phyloP scores from a whole-genome alignment of 1,140 invertebrate species.

The Pseudomyrmex gracilis region DNA sequence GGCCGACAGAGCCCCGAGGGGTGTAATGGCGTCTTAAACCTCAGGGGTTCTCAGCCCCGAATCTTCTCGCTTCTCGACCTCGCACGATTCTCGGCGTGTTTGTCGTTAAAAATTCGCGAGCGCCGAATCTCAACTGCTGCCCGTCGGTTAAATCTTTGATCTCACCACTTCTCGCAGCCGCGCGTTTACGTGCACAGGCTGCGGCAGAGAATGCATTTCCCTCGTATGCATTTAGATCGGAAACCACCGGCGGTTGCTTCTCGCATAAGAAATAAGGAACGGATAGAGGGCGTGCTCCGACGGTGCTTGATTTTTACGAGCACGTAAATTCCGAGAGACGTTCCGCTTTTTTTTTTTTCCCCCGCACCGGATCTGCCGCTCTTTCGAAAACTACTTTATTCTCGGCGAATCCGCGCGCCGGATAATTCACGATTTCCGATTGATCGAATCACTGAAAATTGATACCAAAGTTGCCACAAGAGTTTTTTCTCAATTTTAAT shows the following conservation, averaged over 20 bases:
- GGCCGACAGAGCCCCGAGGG: constrained; percentile 79
- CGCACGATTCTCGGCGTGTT: background rate
- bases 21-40: constrained; percentile 86
- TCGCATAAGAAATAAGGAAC: constrained; percentile 64
- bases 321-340: constrained; percentile 83
- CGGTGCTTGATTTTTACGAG: constrained; percentile 86
- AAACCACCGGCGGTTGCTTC: constrained; percentile 32
- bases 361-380: background rate
- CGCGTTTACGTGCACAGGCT: constrained; percentile 13
- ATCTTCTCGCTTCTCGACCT: background rate
- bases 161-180: constrained; percentile 11
- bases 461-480: too few relatives aligned
- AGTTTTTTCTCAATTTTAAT: constrained; percentile 11
- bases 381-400: constrained; percentile 24
- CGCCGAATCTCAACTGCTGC: constrained; percentile 65
- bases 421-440: background rate
- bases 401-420: background rate
- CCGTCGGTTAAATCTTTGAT: constrained; percentile 65
- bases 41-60: constrained; percentile 80
- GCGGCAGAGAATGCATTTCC: constrained; percentile 24
- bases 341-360: constrained; percentile 61
- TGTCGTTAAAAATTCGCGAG: constrained; percentile 64
- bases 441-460: constrained; percentile 13
- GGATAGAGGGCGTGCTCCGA: constrained; percentile 80
- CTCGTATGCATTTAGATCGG: constrained; percentile 49